Base-by-base conservation (phyloP, 2,888 invertebrate species). In the Augiades crinisus region DNA sequence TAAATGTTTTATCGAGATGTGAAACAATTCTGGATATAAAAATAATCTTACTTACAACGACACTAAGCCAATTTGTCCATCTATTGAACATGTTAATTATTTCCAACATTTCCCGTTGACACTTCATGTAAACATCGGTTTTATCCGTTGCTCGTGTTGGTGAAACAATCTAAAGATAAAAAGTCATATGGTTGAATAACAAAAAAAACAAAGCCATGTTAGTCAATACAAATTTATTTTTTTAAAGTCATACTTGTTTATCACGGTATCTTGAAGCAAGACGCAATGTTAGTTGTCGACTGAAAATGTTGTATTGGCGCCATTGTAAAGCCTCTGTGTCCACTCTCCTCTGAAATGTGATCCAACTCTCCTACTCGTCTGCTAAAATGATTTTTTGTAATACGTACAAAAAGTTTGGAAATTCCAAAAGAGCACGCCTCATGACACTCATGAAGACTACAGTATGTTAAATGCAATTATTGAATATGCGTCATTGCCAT, bases 301-400 rank as follows among this genome's bases (percentile, higher is more conserved):
- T 85, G 55, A 87, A 88, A 33, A 67, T 68, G 44, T 81, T 80
- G 58, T 88, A 88, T 46, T 89, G 86, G 16, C 79, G 75, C 89
- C 88, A 88, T 55, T 88, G 86, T 6, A 83, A 54, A 1, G 78
- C 76, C 60, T 89, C 88, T 1, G 72, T 74, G 1, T 69, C 57
- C 12, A 81, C 64, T 61, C 74, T 75, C 46, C 74, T 74, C 53
- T 76, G 73, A 53, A 78, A 83, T 5, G 54, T 55, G 7, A 52
- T 10, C 89, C 86, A 89, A 3, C 63, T 65, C 27, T 73, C 72
- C 13, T 70, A 64, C 6, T 56, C 52, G 45, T 64, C 65, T 1
- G 53, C 66, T 68, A 59, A 56, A 47, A 63, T 55, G n/a, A n/a
- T n/a, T n/a, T n/a, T n/a, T n/a, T n/a, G n/a, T n/a, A n/a, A n/a